A percentile compares a stretch with the other conserved stretches of the same genome.
Conservation (phyloP, 2,888 invertebrate genomes). For the Chaetogeoica ovagalla region DNA sequence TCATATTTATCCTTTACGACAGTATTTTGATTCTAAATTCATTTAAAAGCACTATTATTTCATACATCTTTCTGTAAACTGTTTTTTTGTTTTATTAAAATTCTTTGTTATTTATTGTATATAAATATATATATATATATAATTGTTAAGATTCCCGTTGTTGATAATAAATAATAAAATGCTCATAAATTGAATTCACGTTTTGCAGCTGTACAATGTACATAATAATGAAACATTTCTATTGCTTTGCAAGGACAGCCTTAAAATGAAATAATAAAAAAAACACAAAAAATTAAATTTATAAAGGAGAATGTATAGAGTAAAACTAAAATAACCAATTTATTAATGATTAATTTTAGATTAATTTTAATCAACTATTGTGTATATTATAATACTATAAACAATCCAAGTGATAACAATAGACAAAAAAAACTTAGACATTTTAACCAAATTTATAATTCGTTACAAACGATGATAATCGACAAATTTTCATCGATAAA, state of each 20-base stretch:
- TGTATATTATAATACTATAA: neutral
- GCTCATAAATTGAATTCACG: neutral
- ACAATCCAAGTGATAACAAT: neutral
- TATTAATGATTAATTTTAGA: neutral
- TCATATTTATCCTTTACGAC: neutral
- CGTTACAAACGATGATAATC: no score
- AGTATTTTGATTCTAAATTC: neutral
- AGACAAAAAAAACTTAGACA: neutral
- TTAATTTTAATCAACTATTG: neutral
- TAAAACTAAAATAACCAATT: neutral
- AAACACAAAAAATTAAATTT: no score
- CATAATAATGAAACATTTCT: neutral
- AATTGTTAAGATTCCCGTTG: neutral
- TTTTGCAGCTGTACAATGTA: neutral
- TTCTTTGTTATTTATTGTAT: neutral
- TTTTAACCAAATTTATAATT: no score
- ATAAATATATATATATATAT: constrained; percentile 4
- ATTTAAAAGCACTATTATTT: neutral
- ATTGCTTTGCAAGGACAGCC: no score
- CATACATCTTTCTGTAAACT: constrained; percentile 5
- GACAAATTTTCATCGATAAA: no score
- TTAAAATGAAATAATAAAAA: no score
- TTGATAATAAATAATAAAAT: neutral
- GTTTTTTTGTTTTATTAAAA: neutral
- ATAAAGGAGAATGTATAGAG: neutral